Evolutionary conservation across 2,113 vertebrate genomes (phyloP).

Genomic region (Cercocebus atys): DNA sequence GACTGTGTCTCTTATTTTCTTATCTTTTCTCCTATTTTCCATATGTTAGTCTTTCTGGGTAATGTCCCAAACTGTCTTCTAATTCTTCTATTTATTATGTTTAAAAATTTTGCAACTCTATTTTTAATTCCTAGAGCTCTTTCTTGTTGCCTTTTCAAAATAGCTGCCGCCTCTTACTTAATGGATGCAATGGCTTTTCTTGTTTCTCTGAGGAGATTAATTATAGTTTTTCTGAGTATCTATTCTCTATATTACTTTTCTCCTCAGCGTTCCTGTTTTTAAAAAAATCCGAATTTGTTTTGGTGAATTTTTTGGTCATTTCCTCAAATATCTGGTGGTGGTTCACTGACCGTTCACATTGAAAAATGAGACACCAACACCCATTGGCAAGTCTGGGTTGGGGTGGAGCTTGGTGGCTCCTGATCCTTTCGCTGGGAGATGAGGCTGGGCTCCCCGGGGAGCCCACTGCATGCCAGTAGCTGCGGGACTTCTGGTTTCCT

Average conservation of each 20-base stretch:
- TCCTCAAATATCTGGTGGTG: neutral
- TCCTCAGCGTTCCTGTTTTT: neutral
- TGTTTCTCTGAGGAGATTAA: constrained; percentile 56
- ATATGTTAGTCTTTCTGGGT: neutral
- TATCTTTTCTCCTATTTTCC: neutral
- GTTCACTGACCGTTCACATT: neutral
- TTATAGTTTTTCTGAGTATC: constrained; percentile 39
- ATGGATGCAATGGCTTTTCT: constrained; percentile 53
- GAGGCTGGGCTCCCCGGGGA: neutral
- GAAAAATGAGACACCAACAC: neutral
- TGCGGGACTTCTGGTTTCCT: neutral
- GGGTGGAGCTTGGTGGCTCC: neutral
- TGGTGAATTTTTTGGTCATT: neutral
- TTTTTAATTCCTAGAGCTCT: constrained; percentile 74
- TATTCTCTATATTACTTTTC: constrained; percentile 26
- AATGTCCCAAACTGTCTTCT: constrained; percentile 30
- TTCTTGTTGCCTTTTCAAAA: constrained; percentile 69
- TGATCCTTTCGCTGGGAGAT: neutral
- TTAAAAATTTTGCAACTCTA: constrained; percentile 62
- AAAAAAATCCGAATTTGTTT: constrained; percentile 12
- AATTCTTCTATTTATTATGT: constrained; percentile 60
- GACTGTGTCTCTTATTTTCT: neutral
- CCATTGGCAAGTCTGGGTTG: neutral
- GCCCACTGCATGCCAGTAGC: neutral
- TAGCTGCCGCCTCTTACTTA: constrained; percentile 69